Evolutionary conservation across 2,888 invertebrate species (phyloP).

Genomic region (Lepeophtheirus nordmannii): DNA sequence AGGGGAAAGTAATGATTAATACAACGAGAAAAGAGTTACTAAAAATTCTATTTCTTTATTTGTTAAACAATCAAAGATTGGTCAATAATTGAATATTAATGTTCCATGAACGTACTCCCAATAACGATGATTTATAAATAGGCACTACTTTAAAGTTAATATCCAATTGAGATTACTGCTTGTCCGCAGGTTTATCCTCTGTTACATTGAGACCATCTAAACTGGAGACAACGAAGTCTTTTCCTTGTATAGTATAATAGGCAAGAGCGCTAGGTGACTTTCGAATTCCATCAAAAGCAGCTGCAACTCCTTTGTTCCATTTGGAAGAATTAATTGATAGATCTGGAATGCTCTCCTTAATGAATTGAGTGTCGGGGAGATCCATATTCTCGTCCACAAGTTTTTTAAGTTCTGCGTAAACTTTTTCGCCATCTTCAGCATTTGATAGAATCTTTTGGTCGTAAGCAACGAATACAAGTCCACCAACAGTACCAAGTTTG

Average conservation of each 20-base stretch:
- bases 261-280: not conserved
- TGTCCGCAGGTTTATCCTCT: not conserved
- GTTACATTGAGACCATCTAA: not conserved
- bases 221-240: not conserved
- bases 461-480: not conserved
- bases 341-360: not conserved
- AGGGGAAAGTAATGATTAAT: no score
- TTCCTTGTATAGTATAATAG: not conserved
- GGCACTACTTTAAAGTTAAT: no score
- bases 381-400: not conserved
- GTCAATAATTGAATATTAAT: no score
- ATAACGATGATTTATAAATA: no score
- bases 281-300: not conserved
- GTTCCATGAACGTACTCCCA: no score
- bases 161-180: not conserved
- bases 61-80: no score
- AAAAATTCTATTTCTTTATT: no score
- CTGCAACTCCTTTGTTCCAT: not conserved
- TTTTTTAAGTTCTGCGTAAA: not conserved
- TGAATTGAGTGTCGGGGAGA: not conserved
- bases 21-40: no score
- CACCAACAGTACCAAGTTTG: conserved; percentile 15
- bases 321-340: not conserved
- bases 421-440: not conserved
- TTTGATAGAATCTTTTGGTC: not conserved